Conservation (phyloP, 2,797 vertebrate species). For the Rhinoraja longicauda region DNA sequence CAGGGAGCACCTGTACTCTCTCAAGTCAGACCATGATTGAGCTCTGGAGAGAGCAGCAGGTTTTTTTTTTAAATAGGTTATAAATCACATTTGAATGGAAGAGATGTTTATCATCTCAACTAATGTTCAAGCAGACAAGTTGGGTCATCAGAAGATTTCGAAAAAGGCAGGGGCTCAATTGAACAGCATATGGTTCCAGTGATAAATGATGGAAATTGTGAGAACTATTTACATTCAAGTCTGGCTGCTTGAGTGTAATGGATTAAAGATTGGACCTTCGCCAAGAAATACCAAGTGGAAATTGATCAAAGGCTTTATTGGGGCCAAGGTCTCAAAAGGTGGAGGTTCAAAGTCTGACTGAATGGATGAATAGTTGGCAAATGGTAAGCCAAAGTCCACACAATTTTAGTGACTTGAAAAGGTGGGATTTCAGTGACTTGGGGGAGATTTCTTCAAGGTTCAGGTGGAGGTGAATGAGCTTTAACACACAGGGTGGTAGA, state of each 20-base stretch:
- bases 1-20: no score
- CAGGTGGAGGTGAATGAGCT: background rate
- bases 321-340: background rate
- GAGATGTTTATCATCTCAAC: no score
- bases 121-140: no score
- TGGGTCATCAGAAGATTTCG: background rate
- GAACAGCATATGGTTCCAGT: no score
- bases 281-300: background rate
- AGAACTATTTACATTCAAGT: background rate
- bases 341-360: background rate
- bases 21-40: no score
- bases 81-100: no score
- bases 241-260: background rate
- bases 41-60: no score
- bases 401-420: background rate
- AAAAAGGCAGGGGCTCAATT: background rate
- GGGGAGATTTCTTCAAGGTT: background rate
- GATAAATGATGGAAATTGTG: background rate
- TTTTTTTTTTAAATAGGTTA: no score
- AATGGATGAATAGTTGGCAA: background rate
- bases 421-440: background rate
- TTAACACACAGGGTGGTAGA: no score
- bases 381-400: background rate
- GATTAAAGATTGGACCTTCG: background rate
- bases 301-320: background rate